Evolutionary conservation across 2,888 invertebrate genomes (phyloP).

Genomic region (Gymnosoma rotundatum): DNA sequence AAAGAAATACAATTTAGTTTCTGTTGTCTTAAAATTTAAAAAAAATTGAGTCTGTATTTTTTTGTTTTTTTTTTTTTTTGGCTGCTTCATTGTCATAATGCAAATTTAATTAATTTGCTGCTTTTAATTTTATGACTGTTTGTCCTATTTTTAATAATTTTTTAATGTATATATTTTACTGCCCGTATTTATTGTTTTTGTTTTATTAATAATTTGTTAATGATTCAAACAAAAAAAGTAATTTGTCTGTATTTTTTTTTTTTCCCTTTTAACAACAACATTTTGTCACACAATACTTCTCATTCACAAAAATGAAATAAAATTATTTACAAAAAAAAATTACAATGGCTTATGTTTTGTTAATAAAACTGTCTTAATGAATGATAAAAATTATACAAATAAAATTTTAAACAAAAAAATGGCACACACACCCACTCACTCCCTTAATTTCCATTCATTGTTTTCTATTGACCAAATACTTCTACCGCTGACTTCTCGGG

Average conservation of each 20-base stretch:
- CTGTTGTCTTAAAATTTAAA: background rate
- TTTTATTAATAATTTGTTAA: slow-evolving; percentile 24
- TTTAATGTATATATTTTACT: slow-evolving; percentile 12
- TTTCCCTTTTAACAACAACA: no score
- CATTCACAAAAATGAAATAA: background rate
- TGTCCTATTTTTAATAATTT: slow-evolving; percentile 11
- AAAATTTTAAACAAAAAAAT: slow-evolving; percentile 10
- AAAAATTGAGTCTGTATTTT: background rate
- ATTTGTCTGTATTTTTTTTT: slow-evolving; percentile 2
- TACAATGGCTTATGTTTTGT: slow-evolving; percentile 45
- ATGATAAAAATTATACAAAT: background rate
- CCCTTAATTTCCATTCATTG: background rate
- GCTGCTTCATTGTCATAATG: background rate
- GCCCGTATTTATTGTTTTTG: background rate
- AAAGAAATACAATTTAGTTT: slow-evolving; percentile 13
- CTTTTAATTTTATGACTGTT: slow-evolving; percentile 1
- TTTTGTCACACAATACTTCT: background rate
- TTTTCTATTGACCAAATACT: background rate
- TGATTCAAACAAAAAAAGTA: slow-evolving; percentile 3
- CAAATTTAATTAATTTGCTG: slow-evolving; percentile 28
- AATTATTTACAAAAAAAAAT: slow-evolving; percentile 30
- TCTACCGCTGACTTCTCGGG: background rate
- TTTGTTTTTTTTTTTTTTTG: no score
- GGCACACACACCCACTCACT: background rate
- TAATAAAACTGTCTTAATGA: background rate